A percentile compares a stretch with the other conserved stretches of the same genome.
These are phyloP conservation scores for Nanorana parkeri DNA, from an alignment of 2,113 vertebrate species.

Conservation along the genomic window DNA sequence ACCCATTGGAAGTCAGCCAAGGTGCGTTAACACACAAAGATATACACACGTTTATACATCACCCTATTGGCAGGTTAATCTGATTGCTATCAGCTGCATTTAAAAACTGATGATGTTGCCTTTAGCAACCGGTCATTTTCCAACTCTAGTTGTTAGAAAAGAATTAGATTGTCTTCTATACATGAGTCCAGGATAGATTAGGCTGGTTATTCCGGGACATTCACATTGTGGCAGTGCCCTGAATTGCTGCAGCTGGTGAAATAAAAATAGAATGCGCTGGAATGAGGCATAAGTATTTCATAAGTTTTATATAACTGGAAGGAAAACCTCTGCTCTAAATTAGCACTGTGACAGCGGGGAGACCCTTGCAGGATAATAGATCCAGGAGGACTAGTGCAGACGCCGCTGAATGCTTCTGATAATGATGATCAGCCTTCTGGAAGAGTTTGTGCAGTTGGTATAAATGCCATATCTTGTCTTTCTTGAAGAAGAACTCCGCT, in stretches of 20 bases:
- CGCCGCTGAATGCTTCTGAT: neutral
- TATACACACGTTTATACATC: too few species aligned
- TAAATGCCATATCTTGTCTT: too few species aligned
- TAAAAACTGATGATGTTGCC: too few species aligned
- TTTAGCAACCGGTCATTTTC: too few species aligned
- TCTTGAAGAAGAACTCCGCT: too few species aligned
- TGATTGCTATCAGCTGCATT: too few species aligned
- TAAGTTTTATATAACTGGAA: neutral
- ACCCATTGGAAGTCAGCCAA: too few species aligned
- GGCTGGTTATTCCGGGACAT: neutral
- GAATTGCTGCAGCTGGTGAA: neutral
- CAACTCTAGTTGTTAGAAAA: too few species aligned
- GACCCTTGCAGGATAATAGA: neutral
- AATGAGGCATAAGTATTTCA: neutral
- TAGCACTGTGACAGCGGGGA: neutral
- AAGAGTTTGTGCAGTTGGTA: neutral
- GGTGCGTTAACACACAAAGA: too few species aligned
- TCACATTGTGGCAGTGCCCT: neutral
- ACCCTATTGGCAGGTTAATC: too few species aligned
- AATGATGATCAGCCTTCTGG: neutral
- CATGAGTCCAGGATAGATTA: too few species aligned
- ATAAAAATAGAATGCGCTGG: neutral
- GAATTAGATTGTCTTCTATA: too few species aligned
- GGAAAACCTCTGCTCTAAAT: neutral
- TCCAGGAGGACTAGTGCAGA: neutral